These are phyloP conservation scores for Drosophila crucigera DNA, from an alignment of 2,888 invertebrate genomes.

Conservation along the genomic window DNA sequence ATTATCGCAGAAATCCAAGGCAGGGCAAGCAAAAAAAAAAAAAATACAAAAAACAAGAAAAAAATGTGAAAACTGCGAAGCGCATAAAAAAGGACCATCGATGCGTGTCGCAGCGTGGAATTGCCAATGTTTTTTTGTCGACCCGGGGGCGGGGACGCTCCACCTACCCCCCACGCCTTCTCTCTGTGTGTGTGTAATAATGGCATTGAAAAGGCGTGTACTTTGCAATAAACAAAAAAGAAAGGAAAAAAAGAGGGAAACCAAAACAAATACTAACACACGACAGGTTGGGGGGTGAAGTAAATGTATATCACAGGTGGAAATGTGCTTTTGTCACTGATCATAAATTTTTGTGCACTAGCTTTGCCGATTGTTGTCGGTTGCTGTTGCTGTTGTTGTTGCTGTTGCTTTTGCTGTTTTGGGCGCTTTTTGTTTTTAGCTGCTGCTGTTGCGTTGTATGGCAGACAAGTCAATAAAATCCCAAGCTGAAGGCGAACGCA, in stretches of 20 bases:
- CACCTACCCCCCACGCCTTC: background rate
- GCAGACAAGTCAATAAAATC: background rate
- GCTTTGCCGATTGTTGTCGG: constrained; percentile 36
- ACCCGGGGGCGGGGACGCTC: constrained; percentile 39
- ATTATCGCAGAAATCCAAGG: constrained; percentile 79
- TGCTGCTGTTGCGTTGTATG: constrained; percentile 15
- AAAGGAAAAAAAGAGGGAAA: constrained; percentile 4
- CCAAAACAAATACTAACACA: constrained; percentile 28
- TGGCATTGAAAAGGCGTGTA: constrained; percentile 72
- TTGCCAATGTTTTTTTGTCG: constrained; percentile 47
- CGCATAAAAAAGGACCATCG: constrained; percentile 74
- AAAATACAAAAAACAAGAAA: background rate
- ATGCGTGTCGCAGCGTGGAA: constrained; percentile 69
- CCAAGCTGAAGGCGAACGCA: constrained; percentile 20
- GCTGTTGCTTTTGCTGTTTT: constrained; percentile 2
- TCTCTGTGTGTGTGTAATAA: constrained; percentile 19
- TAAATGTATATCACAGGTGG: constrained; percentile 75
- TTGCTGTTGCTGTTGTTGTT: constrained; percentile 8
- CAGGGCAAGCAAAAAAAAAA: constrained; percentile 16
- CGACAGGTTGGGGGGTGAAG: constrained; percentile 12
- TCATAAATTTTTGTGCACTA: constrained; percentile 74
- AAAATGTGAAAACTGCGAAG: constrained; percentile 67
- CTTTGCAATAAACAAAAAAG: constrained; percentile 28
- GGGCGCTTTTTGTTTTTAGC: constrained; percentile 44
- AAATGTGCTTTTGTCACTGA: constrained; percentile 80